Base-by-base conservation (phyloP, 2,797 vertebrate genomes). In the Delichon dasypus region DNA sequence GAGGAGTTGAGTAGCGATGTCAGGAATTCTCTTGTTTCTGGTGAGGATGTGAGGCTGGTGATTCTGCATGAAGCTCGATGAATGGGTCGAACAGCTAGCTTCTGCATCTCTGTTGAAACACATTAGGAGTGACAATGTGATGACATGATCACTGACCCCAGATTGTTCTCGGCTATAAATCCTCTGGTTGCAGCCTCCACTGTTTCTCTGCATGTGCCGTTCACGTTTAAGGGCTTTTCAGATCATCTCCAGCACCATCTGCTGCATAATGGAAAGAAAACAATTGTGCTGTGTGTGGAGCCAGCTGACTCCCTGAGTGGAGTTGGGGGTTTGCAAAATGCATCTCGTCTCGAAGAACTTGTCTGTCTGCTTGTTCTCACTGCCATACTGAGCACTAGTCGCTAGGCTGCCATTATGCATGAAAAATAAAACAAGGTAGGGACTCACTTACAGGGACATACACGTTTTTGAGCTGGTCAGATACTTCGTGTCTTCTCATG, bases 211-310 rank as follows among this genome's bases (percentile, higher is more conserved):
- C 91, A 75, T 91, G 91, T 90, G 96, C 77, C 1, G 5, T 88
- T 93, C 93, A 78, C 7, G 1, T 94, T 96, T 88, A 90, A 91
- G 83, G 76, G 91, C 96, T 95, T 96, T 96, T 93, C 93, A 94
- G 91, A 94, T 94, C 88, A 90, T 94, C 90, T 93, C 76, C 40
- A 53, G 80, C 85, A 85, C 94, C 94, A 91, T 95, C 94, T 96
- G 95, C 91, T 95, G 53, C 72, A 22, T 86, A 91, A 76, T 86
- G 85, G 85, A 78, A 94, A 90, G 76, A 90, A 83, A 90, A 81
- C 90, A 93, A 55, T 86, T 55, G 88, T 45, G 66, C 85, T 71
- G 47, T 88, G 54, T 85, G 23, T 82, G 77, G 64, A 93, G 86
- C 88, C 92, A 87, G 61, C 80, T 87, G 90, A 77, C 50, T 82